Evolutionary conservation across 2,888 invertebrate species (phyloP), one percentile per base, ranked within the genome.

Genomic region (Drosophila prolongata): DNA sequence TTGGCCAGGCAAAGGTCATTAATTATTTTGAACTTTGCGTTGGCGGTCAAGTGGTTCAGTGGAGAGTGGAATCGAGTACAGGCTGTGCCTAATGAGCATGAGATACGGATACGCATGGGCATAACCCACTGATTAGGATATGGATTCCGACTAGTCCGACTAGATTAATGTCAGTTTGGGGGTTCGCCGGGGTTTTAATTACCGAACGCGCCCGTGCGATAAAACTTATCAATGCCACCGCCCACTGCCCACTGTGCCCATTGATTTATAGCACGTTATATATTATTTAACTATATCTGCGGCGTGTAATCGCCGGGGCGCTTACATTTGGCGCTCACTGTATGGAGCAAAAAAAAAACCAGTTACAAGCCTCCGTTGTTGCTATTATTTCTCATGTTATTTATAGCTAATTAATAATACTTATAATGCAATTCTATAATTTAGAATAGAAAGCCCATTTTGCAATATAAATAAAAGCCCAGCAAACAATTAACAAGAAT

Each of bases 11-110:
- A 49, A 74, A 84, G 90, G 91, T 90, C 91, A 90, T 90, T 90
- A 91, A 90, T 90, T 90, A 90, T 84, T 90, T 89, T 90, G 90
- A 90, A 91, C 90, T 90, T 82, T 78, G 64, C 56, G 59, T 69
- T 75, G 73, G 79, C 70, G 86, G 86, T 80, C 87, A 82, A 81
- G 82, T 79, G 69, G 57, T 46, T 4, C 27, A 24, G 35, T 38
- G 16, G 34, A 54, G 47, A 35, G 37, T 35, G 37, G 37, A n/a
- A 35, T 38, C 40, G 37, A 38, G 58, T 72, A 65, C 84, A 82
- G 80, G 79, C 85, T 85, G 85, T 82, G 87, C 74, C 85, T 86
- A 86, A 86, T 87, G 85, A 86, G 87, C 82, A 80, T 84, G 80
- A 86, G 83, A 83, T 83, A 80, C 77, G 74, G 60, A 69, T 74